Percentiles rank a stretch among this genome's conserved stretches.
phyloP scores from a whole-genome alignment of 2,797 vertebrate species.

The Diceros bicornis region DNA sequence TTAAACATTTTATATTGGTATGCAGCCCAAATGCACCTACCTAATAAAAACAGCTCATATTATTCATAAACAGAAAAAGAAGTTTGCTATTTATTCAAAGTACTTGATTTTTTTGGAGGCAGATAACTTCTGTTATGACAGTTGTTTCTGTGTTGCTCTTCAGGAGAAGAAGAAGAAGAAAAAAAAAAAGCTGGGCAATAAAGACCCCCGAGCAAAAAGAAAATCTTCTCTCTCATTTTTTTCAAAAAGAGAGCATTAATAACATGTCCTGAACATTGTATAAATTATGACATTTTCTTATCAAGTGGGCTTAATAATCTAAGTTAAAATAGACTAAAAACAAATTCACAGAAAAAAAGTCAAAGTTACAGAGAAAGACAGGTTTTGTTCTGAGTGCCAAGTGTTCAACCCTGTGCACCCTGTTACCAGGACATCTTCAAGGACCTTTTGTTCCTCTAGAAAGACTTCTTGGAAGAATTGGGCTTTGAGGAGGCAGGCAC shows the following conservation, averaged over 20 bases:
- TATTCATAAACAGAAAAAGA: slow-evolving; percentile 61
- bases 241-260: slow-evolving; percentile 56
- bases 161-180: not conserved
- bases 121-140: slow-evolving; percentile 41
- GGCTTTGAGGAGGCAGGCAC: slow-evolving; percentile 69
- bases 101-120: not conserved
- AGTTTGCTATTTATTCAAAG: slow-evolving; percentile 60
- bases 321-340: slow-evolving; percentile 63
- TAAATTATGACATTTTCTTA: slow-evolving; percentile 65
- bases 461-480: slow-evolving; percentile 79
- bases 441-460: slow-evolving; percentile 77
- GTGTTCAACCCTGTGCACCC: slow-evolving; percentile 14
- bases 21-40: slow-evolving; percentile 21
- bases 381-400: slow-evolving; percentile 71
- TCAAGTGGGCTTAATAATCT: slow-evolving; percentile 59
- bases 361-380: slow-evolving; percentile 70
- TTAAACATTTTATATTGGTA: slow-evolving; percentile 59
- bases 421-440: slow-evolving; percentile 76
- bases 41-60: slow-evolving; percentile 37
- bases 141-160: slow-evolving; percentile 28
- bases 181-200: not conserved
- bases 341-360: slow-evolving; percentile 67
- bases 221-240: slow-evolving; percentile 60
- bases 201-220: slow-evolving; percentile 5
- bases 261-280: slow-evolving; percentile 3